Evolutionary conservation across 37 sponge, comb jelly and placozoan species (phyloP).

Genomic region (Cliona cf. orientalis): DNA sequence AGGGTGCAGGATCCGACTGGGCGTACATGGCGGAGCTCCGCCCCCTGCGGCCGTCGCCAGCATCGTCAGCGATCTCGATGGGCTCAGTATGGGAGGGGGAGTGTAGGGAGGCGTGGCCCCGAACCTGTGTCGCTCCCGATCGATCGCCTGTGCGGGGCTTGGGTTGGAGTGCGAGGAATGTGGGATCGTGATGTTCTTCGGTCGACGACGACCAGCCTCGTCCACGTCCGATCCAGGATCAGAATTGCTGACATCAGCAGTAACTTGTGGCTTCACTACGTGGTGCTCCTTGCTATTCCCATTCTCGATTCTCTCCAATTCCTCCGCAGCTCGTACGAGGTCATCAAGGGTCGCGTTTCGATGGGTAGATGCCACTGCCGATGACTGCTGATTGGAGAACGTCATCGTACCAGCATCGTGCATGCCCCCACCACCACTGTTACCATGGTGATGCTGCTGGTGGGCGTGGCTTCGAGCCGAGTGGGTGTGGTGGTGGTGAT

Average conservation of each 20-base stretch:
- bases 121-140: conserved; percentile 43
- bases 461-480: too few species aligned
- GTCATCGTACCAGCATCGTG: conserved; percentile 37
- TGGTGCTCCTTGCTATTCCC: not conserved
- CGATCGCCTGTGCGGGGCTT: conserved; percentile 1
- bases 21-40: conserved; percentile 23
- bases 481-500: not conserved
- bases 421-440: conserved; percentile 13
- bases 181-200: conserved; percentile 57
- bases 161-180: not conserved
- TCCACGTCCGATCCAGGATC: not conserved
- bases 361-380: too few species aligned
- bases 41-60: conserved; percentile 22
- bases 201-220: conserved; percentile 25
- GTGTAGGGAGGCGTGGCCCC: conserved; percentile 80
- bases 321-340: conserved; percentile 66
- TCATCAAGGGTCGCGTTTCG: conserved; percentile 66
- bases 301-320: conserved; percentile 49
- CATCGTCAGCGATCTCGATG: conserved; percentile 48
- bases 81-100: conserved; percentile 86
- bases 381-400: not conserved
- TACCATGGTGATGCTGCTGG: too few species aligned
- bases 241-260: not conserved
- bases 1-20: conserved; percentile 37
- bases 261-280: not conserved